Conservation (phyloP, 2,797 vertebrate species). For the Pseudomugil gertrudae region DNA sequence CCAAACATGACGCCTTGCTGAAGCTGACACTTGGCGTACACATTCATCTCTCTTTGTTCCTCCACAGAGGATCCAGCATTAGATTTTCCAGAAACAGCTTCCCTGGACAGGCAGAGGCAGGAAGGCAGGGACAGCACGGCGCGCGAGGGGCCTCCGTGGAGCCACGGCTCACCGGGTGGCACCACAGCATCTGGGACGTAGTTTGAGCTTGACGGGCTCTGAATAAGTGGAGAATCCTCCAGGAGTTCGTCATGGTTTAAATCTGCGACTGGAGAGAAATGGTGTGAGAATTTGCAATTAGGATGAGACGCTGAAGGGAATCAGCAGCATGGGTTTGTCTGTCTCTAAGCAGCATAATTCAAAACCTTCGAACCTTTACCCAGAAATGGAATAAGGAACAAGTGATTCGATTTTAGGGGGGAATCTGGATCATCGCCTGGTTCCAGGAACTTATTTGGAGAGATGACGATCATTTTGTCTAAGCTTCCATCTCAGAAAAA, state of each 20-base stretch:
- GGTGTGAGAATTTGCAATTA: background rate
- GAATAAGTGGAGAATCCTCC: conserved; percentile 55
- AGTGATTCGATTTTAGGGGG: too few relatives aligned
- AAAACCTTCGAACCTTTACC: too few relatives aligned
- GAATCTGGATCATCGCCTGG: too few relatives aligned
- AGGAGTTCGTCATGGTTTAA: conserved; percentile 56
- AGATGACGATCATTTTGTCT: too few relatives aligned
- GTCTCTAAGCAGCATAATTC: too few relatives aligned
- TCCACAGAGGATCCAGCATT: conserved; percentile 37
- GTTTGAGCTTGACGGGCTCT: conserved; percentile 55
- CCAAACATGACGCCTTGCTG: conserved; percentile 72
- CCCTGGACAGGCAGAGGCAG: conserved; percentile 71
- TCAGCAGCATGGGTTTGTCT: too few relatives aligned
- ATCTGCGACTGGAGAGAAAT: conserved; percentile 51
- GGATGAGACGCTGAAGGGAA: background rate
- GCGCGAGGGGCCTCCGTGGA: conserved; percentile 65
- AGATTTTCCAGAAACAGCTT: background rate
- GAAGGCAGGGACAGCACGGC: conserved; percentile 77
- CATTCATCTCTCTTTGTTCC: conserved; percentile 59
- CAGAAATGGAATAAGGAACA: too few relatives aligned
- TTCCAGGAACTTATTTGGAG: too few relatives aligned
- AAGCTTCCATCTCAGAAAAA: too few relatives aligned
- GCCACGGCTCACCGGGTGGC: conserved; percentile 69
- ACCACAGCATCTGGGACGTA: conserved; percentile 71
- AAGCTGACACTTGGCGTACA: conserved; percentile 70